Conservation (phyloP, 92 coral and sea anemone genomes). For the Epizoanthus ramosus region DNA sequence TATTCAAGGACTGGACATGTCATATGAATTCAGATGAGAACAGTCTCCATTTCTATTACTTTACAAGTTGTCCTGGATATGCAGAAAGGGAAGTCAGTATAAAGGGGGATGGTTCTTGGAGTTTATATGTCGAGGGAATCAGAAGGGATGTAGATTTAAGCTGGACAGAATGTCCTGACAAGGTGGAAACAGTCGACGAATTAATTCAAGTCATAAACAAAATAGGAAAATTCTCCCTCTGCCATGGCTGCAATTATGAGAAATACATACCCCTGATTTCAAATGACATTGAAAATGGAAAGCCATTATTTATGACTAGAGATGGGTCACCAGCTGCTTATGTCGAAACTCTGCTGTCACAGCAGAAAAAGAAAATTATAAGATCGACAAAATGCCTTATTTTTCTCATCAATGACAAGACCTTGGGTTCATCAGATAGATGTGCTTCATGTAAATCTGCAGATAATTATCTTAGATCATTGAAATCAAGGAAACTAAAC, state of each 20-base stretch:
- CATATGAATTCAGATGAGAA: constrained; percentile 35
- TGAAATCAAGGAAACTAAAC: constrained; percentile 30
- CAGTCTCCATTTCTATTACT: constrained; percentile 30
- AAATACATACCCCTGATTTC: constrained; percentile 34
- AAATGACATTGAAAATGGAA: constrained; percentile 15
- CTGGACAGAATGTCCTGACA: constrained; percentile 45
- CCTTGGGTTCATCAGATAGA: not conserved
- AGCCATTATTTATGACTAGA: constrained; percentile 37
- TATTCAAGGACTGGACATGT: constrained; percentile 29
- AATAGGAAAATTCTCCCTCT: constrained; percentile 25
- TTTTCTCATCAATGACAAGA: constrained; percentile 21
- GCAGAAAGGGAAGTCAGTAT: constrained; percentile 47
- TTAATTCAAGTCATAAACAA: constrained; percentile 32
- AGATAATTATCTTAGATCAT: constrained; percentile 43
- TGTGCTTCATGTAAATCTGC: constrained; percentile 44
- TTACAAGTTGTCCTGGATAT: constrained; percentile 48
- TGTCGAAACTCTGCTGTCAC: constrained; percentile 34
- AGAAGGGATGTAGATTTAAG: constrained; percentile 6
- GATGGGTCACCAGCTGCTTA: constrained; percentile 48
- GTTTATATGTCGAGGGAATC: constrained; percentile 43
- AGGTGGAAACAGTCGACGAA: constrained; percentile 14
- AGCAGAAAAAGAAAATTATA: constrained; percentile 27
- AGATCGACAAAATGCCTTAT: constrained; percentile 40
- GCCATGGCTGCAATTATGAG: constrained; percentile 36
- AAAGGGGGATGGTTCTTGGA: constrained; percentile 48